These are phyloP conservation scores for Blastobasis adustella DNA, from an alignment of 2,888 invertebrate species.

Conservation along the genomic window DNA sequence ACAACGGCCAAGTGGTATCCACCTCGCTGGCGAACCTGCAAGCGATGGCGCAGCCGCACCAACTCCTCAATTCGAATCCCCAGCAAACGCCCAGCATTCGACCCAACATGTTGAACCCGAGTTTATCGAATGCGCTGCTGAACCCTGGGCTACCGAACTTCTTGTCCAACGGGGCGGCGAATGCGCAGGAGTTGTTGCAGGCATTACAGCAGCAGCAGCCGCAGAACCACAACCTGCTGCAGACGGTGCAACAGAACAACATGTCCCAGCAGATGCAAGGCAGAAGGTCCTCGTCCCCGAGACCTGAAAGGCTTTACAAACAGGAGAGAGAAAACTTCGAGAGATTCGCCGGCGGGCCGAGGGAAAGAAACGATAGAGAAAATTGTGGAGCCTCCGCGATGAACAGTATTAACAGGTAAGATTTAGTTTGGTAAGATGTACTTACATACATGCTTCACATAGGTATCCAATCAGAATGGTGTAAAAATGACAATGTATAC, in stretches of 20 bases:
- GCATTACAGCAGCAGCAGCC: conserved; percentile 80
- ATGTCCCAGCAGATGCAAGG: conserved; percentile 67
- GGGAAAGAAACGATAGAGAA: conserved; percentile 68
- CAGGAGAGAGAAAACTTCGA: conserved; percentile 65
- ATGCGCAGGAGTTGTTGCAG: conserved; percentile 83
- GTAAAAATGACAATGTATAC: too few species aligned
- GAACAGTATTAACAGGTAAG: conserved; percentile 80
- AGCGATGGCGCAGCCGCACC: conserved; percentile 84
- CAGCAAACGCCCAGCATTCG: conserved; percentile 60
- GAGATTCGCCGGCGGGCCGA: conserved; percentile 59
- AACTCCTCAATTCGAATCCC: conserved; percentile 77
- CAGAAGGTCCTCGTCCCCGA: conserved; percentile 63
- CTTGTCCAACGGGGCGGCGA: conserved; percentile 79
- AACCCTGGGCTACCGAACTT: conserved; percentile 83
- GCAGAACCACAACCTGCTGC: conserved; percentile 60
- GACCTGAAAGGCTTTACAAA: conserved; percentile 65
- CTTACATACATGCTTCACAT: too few species aligned
- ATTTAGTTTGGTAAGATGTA: conserved; percentile 10
- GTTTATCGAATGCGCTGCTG: conserved; percentile 79
- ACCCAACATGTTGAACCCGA: conserved; percentile 74
- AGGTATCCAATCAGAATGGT: too few species aligned
- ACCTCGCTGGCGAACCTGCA: conserved; percentile 87
- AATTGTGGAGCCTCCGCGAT: conserved; percentile 75
- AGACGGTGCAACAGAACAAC: conserved; percentile 66
- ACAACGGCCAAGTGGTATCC: conserved; percentile 90